Base-by-base conservation (phyloP, 1,140 invertebrate species). In the Tetraneura akinire region DNA sequence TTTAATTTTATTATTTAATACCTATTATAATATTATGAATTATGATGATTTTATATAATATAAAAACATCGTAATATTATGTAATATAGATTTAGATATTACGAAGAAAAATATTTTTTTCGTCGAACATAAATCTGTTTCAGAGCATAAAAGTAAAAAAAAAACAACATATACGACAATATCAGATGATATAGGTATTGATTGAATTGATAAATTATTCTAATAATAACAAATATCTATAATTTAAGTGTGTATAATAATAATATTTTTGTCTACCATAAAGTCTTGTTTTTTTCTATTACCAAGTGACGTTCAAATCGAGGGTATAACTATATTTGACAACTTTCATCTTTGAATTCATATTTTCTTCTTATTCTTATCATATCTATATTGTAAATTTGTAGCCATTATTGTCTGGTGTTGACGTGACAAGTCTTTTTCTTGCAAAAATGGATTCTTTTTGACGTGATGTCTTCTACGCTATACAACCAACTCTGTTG, bases 51-150 rank as follows among this genome's bases (percentile, higher is more conserved):
- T 37, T 37, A 37, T 37, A 37, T 3, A 4, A 37, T 37, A 8
- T 37, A 37, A 4, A 37, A 37, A 37, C 8, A 37, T n/a, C n/a
- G n/a, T n/a, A n/a, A n/a, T n/a, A n/a, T 3, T 68, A 26, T 47
- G 10, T 18, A 21, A 23, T 47, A 70, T 47, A 8, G 66, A 49
- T 70, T 70, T 26, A 70, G 45, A 21, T 14, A n/a, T n/a, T n/a
- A 29, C 66, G 49, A 26, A 70, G 66, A 74, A 55, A 26, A 74
- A 74, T 32, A 26, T 74, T 53, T 74, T 18, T 26, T 32, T 74
- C 47, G 32, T 37, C 47, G 71, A 37, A 74, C 49, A 29, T 29
- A 29, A 53, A 49, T 47, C 13, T 70, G 14, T 42, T 49, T 70
- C 21, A 11, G 66, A 4, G 32, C 32, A 49, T 26, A 26, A 13